These are phyloP conservation scores for Paradoxurus hermaphroditus DNA, from an alignment of 2,113 vertebrate genomes.

Conservation along the genomic window DNA sequence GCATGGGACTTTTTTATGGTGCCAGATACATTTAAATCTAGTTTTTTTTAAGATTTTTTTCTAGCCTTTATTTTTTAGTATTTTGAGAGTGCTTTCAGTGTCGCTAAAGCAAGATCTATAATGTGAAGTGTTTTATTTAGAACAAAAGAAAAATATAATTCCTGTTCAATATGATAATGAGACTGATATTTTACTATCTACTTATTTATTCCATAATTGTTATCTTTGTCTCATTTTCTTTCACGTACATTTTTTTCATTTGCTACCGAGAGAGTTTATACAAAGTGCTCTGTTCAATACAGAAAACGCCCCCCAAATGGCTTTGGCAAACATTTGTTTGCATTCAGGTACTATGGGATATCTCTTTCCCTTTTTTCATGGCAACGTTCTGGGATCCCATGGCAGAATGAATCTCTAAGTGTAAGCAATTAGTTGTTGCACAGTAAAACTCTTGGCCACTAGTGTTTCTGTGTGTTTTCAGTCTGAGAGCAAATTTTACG, in stretches of 20 bases:
- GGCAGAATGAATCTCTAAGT: background rate
- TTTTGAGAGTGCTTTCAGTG: background rate
- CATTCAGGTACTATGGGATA: background rate
- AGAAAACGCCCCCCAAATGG: background rate
- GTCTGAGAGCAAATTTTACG: background rate
- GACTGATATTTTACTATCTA: background rate
- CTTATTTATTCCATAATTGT: background rate
- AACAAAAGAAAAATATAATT: background rate
- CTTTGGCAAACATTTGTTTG: background rate
- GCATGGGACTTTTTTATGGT: background rate
- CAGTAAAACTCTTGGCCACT: background rate
- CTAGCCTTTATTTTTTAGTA: background rate
- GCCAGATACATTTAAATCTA: conserved; percentile 18
- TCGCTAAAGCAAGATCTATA: background rate
- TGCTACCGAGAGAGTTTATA: background rate
- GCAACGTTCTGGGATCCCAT: background rate
- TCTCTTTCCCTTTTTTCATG: background rate
- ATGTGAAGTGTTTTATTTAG: background rate
- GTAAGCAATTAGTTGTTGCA: background rate
- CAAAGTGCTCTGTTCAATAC: fast-evolving
- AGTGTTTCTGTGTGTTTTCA: background rate
- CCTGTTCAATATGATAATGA: background rate
- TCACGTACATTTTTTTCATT: background rate
- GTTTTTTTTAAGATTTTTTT: background rate
- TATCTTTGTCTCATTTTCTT: background rate